Percentiles rank a stretch among this genome's conserved stretches.
Evolutionary conservation across 1,140 invertebrate genomes (phyloP).

Genomic region (Hetaerina americana): DNA sequence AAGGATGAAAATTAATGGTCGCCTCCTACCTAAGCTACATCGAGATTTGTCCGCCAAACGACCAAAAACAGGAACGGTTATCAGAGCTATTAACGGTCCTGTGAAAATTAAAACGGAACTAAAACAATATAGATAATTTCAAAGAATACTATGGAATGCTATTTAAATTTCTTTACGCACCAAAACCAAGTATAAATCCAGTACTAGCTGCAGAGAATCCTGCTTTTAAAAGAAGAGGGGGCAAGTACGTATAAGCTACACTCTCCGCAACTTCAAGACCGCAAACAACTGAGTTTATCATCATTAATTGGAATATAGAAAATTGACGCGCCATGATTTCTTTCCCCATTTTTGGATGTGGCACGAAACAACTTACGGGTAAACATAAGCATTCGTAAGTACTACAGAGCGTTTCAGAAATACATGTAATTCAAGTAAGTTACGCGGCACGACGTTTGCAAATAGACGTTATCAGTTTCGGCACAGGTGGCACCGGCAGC

Average conservation of each 20-base stretch:
- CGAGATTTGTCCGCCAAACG: slow-evolving; percentile 30
- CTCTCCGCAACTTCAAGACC: slow-evolving; percentile 35
- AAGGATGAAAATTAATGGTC: slow-evolving; percentile 34
- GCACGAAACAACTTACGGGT: too few species aligned
- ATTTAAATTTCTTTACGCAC: too few species aligned
- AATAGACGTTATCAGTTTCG: background rate
- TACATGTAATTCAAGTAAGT: background rate
- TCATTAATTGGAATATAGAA: slow-evolving; percentile 11
- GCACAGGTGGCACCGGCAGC: background rate
- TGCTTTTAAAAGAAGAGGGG: slow-evolving; percentile 34
- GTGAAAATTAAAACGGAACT: too few species aligned
- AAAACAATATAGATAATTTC: too few species aligned
- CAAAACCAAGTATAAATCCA: slow-evolving; percentile 21
- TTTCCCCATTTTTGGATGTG: background rate
- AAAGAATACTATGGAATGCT: slow-evolving; percentile 3
- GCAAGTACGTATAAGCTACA: slow-evolving; percentile 36
- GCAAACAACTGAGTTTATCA: slow-evolving; percentile 32
- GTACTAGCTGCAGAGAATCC: slow-evolving; percentile 33
- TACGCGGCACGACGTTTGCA: background rate
- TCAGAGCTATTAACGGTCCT: slow-evolving; percentile 31
- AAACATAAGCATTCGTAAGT: too few species aligned
- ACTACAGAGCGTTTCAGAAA: too few species aligned
- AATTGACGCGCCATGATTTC: background rate
- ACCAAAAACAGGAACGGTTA: slow-evolving; percentile 33
- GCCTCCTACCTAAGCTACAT: slow-evolving; percentile 29